Percentiles rank a stretch among this genome's conserved stretches.
Conservation (phyloP, 2,888 invertebrate species). For the Tipula lateralis region DNA sequence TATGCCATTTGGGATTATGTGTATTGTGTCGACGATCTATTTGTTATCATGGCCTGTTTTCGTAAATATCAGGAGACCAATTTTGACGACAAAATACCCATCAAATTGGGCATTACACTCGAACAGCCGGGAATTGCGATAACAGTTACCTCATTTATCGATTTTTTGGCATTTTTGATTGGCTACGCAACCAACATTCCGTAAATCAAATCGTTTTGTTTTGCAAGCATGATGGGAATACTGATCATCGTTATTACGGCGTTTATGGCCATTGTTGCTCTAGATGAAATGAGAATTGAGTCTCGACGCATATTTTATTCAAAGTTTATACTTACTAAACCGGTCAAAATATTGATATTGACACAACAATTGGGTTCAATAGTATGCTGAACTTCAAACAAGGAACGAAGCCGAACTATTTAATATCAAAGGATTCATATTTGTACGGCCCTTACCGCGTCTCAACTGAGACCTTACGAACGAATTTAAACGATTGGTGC, state of each 20-base stretch:
- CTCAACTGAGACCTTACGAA: too few relatives aligned
- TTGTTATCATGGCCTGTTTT: slow-evolving; percentile 77
- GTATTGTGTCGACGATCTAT: slow-evolving; percentile 85
- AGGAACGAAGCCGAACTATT: slow-evolving; percentile 75
- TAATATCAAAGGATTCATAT: slow-evolving; percentile 66
- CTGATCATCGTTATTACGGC: slow-evolving; percentile 75
- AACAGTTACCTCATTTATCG: slow-evolving; percentile 76
- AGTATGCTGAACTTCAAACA: slow-evolving; percentile 64
- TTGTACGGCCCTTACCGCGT: too few relatives aligned
- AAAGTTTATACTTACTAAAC: slow-evolving; percentile 59
- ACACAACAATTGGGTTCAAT: slow-evolving; percentile 59
- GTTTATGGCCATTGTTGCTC: slow-evolving; percentile 69
- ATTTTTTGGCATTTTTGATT: slow-evolving; percentile 72
- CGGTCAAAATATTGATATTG: slow-evolving; percentile 61
- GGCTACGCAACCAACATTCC: slow-evolving; percentile 76
- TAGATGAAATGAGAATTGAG: slow-evolving; percentile 64
- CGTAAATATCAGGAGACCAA: slow-evolving; percentile 56
- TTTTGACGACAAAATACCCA: slow-evolving; percentile 54
- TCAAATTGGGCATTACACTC: slow-evolving; percentile 64
- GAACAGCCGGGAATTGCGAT: slow-evolving; percentile 80
- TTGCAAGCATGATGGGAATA: slow-evolving; percentile 73
- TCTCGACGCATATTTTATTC: slow-evolving; percentile 58
- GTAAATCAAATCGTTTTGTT: slow-evolving; percentile 74
- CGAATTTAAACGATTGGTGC: too few relatives aligned
- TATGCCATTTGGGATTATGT: slow-evolving; percentile 68